A percentile compares a stretch with the other conserved stretches of the same genome.
phyloP scores from a whole-genome alignment of 2,888 invertebrate genomes.

The Chirona hameri region DNA sequence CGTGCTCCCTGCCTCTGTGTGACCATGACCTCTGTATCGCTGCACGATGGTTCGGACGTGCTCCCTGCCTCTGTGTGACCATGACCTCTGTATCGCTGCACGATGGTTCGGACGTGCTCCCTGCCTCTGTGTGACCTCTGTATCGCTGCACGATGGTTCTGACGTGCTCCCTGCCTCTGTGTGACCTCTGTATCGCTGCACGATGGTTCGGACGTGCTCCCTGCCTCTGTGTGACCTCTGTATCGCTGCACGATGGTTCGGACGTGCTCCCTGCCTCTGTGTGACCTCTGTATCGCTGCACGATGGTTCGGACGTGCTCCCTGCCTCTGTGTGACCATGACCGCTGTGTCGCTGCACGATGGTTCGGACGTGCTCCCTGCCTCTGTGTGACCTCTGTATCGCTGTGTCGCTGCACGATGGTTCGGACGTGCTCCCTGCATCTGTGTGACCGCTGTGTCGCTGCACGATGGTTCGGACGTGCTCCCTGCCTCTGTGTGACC shows the following conservation, averaged over 20 bases:
- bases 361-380: constrained; percentile 30
- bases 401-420: no score
- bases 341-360: neutral
- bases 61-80: no score
- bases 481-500: no score
- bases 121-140: neutral
- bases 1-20: no score
- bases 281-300: neutral
- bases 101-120: constrained; percentile 28
- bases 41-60: neutral
- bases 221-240: neutral
- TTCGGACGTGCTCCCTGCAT: constrained; percentile 31
- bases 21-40: neutral
- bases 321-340: no score
- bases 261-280: constrained; percentile 32
- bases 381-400: no score
- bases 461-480: neutral
- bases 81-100: neutral
- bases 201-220: constrained; percentile 28
- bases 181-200: neutral
- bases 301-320: constrained; percentile 28
- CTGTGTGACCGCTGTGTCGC: neutral
- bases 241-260: neutral
- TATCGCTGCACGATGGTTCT: no score
- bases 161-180: constrained; percentile 32